Percentiles rank a stretch among this genome's conserved stretches.
These are phyloP conservation scores for Drosophila repleta DNA, from an alignment of 1,140 invertebrate species.

Conservation along the genomic window DNA sequence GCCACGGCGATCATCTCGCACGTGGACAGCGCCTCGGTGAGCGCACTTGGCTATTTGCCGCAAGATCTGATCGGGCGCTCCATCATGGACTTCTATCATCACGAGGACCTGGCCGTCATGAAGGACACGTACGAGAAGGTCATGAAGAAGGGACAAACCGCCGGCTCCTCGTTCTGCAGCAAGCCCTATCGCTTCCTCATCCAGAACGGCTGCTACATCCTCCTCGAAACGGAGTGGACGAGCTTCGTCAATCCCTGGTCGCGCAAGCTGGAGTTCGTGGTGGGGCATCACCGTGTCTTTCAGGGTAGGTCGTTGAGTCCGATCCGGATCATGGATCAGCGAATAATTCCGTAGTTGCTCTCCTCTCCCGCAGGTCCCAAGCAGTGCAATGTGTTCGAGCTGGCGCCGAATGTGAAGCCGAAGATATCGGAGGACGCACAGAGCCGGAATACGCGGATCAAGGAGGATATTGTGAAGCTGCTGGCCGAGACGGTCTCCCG, in stretches of 20 bases:
- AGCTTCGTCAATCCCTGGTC: conserved; percentile 98
- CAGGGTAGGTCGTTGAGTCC: conserved; percentile 84
- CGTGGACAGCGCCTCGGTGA: conserved; percentile 91
- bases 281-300: conserved; percentile 93
- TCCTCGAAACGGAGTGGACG: conserved; percentile 96
- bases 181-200: conserved; percentile 90
- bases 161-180: conserved; percentile 89
- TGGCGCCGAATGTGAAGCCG: conserved; percentile 83
- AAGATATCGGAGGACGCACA: conserved; percentile 86
- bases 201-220: conserved; percentile 92
- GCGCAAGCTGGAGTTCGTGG: conserved; percentile 94
- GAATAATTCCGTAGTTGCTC: no score
- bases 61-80: conserved; percentile 93
- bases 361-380: conserved; percentile 58
- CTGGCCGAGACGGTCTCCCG: conserved; percentile 88
- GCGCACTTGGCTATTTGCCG: conserved; percentile 93
- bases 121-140: conserved; percentile 93
- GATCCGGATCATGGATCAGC: no score
- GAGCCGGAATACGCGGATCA: conserved; percentile 87
- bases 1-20: conserved; percentile 90
- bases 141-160: conserved; percentile 85
- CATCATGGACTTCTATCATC: conserved; percentile 94
- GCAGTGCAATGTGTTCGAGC: conserved; percentile 87
- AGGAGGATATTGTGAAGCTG: conserved; percentile 88
- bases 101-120: conserved; percentile 91